Conservation (phyloP, 1,140 invertebrate genomes). For the Papilio glaucus region DNA sequence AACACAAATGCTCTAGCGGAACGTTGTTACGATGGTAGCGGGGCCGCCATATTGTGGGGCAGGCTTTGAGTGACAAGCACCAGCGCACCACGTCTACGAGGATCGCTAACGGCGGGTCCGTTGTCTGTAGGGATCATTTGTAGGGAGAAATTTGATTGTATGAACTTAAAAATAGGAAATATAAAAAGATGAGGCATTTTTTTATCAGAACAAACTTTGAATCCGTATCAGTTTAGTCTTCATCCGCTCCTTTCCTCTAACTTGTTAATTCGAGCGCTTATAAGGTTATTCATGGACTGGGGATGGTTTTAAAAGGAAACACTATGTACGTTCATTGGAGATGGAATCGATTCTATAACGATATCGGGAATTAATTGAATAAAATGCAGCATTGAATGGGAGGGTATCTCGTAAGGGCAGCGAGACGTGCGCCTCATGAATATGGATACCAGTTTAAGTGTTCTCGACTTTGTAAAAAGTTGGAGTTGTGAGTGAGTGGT, state of each 20-base stretch:
- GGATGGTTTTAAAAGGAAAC: slow-evolving; percentile 62
- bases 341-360: slow-evolving; percentile 57
- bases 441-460: slow-evolving; percentile 40
- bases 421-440: slow-evolving; percentile 56
- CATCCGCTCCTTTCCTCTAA: slow-evolving; percentile 40
- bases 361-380: slow-evolving; percentile 79
- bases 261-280: slow-evolving; percentile 63
- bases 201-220: no score
- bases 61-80: no score
- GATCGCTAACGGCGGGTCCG: no score
- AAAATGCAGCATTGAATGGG: slow-evolving; percentile 65
- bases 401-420: slow-evolving; percentile 49
- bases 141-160: no score
- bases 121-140: no score
- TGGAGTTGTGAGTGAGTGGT: slow-evolving; percentile 36
- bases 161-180: neutral
- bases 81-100: no score
- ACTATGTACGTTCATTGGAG: slow-evolving; percentile 56
- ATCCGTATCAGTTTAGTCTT: slow-evolving; percentile 9
- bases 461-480: slow-evolving; percentile 42
- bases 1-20: no score
- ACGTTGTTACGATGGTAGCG: no score
- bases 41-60: no score
- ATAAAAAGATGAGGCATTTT: neutral
- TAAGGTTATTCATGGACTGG: slow-evolving; percentile 61